Percentiles rank a stretch among this genome's conserved stretches.
Evolutionary conservation across 1,140 invertebrate genomes (phyloP).

Genomic region (Magallana ariakensis): DNA sequence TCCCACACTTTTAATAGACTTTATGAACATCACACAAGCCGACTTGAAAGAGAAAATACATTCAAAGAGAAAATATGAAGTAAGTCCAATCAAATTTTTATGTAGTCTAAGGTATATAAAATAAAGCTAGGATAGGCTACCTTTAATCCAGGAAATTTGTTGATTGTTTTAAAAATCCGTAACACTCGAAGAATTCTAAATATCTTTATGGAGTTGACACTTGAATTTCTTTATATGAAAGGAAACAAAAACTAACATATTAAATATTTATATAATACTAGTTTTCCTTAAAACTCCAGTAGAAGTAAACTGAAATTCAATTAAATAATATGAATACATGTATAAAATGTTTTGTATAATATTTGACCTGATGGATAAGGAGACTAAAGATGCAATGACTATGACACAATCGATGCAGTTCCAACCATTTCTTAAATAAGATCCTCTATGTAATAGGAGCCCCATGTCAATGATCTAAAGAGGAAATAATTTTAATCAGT

Average conservation of each 20-base stretch:
- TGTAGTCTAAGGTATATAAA: no score
- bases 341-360: not conserved
- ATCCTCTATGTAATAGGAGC: not conserved
- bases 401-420: not conserved
- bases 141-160: not conserved
- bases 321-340: not conserved
- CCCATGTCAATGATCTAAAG: not conserved
- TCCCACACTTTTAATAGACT: not conserved
- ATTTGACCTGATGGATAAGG: not conserved
- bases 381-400: not conserved
- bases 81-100: no score
- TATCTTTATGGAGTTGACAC: not conserved
- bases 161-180: slow-evolving; percentile 4
- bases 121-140: not conserved
- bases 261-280: no score
- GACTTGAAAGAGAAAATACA: not conserved
- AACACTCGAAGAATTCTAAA: not conserved
- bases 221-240: not conserved
- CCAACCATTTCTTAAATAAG: not conserved
- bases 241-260: no score
- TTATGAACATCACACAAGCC: not conserved
- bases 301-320: no score
- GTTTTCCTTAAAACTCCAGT: no score
- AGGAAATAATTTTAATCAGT: no score
- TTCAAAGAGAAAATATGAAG: no score